A percentile compares a stretch with the other conserved stretches of the same genome.
Evolutionary conservation across 1,140 invertebrate species (phyloP).

Genomic region (Panonychus citri): DNA sequence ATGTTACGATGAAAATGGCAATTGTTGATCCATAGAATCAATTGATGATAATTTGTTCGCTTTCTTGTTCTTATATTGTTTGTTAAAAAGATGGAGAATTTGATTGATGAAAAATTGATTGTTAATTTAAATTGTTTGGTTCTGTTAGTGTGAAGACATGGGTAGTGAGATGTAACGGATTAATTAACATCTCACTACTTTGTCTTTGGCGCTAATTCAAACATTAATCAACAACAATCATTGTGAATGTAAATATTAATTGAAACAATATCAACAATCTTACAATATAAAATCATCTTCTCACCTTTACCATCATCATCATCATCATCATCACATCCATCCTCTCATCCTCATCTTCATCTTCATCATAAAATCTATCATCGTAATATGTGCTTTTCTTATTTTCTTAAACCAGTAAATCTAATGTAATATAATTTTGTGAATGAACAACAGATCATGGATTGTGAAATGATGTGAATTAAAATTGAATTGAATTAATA

Average conservation of each 20-base stretch:
- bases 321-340: background rate
- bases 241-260: too few relatives aligned
- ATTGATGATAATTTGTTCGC: background rate
- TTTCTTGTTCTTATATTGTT: background rate
- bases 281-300: background rate
- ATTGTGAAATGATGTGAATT: too few relatives aligned
- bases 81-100: background rate
- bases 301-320: background rate
- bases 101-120: background rate
- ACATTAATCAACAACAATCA: too few relatives aligned
- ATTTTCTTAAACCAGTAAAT: too few relatives aligned
- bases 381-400: too few relatives aligned
- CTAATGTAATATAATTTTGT: too few relatives aligned
- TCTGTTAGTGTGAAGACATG: background rate
- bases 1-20: background rate
- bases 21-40: background rate
- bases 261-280: too few relatives aligned
- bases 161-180: too few relatives aligned
- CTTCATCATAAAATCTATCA: too few relatives aligned
- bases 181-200: background rate
- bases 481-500: too few relatives aligned
- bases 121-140: background rate
- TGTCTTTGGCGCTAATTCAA: background rate
- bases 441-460: too few relatives aligned
- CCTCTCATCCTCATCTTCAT: background rate